Conservation (phyloP, 2,797 vertebrate species). For the Sebastolobus altivelis region DNA sequence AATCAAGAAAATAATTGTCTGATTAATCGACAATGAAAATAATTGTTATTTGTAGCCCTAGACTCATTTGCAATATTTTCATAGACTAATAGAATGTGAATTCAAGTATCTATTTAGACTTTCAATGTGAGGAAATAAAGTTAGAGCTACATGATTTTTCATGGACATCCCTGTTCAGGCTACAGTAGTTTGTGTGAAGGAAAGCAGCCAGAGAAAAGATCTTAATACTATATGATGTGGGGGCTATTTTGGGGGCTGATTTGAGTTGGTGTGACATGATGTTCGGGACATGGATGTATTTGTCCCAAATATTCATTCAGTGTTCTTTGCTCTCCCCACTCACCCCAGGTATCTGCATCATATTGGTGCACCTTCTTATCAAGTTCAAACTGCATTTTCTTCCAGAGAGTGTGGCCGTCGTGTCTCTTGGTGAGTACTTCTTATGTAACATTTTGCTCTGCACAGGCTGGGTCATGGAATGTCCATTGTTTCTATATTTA, state of each 20-base stretch:
- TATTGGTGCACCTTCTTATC: slow-evolving; percentile 98
- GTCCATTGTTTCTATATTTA: not conserved
- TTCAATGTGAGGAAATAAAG: not conserved
- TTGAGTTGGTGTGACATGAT: slow-evolving; percentile 35
- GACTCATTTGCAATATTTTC: not conserved
- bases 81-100: not conserved
- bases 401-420: slow-evolving; percentile 98
- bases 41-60: too few species aligned
- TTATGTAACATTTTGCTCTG: slow-evolving; percentile 1
- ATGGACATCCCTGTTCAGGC: not conserved
- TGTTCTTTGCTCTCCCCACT: slow-evolving; percentile 37
- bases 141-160: not conserved
- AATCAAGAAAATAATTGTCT: too few species aligned
- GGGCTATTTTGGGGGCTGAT: slow-evolving; percentile 42
- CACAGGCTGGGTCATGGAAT: not conserved
- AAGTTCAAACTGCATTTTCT: slow-evolving; percentile 97
- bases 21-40: too few species aligned
- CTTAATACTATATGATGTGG: slow-evolving; percentile 11
- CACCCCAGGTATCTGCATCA: slow-evolving; percentile 95
- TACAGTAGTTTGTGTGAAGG: slow-evolving; percentile 3
- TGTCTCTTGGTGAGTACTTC: slow-evolving; percentile 93
- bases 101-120: not conserved
- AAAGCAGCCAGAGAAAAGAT: slow-evolving; percentile 23
- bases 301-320: slow-evolving; percentile 53
- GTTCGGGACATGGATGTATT: slow-evolving; percentile 30